Evolutionary conservation across 2,113 vertebrate species (phyloP).

Genomic region (Macrotus californicus): DNA sequence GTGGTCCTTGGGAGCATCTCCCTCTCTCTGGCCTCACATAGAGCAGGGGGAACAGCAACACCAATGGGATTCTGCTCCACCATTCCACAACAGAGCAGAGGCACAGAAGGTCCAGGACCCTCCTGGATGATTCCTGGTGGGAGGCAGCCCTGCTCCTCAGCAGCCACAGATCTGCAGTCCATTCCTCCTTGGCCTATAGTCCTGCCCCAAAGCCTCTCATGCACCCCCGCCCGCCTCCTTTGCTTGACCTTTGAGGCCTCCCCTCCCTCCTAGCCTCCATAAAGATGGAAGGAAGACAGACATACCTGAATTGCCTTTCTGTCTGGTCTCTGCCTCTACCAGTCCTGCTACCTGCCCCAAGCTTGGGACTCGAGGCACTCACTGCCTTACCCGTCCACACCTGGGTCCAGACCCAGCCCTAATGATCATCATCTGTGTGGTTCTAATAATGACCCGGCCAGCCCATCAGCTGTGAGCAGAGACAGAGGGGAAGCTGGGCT

Average conservation of each 20-base stretch:
- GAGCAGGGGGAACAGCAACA: neutral
- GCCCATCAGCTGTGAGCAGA: neutral
- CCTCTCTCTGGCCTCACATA: neutral
- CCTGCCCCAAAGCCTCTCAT: neutral
- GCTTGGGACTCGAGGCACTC: neutral
- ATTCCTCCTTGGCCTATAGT: neutral
- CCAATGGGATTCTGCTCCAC: neutral
- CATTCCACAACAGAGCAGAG: fast-evolving
- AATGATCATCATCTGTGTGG: neutral
- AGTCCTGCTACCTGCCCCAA: neutral
- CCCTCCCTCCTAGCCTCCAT: fast-evolving
- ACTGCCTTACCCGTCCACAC: neutral
- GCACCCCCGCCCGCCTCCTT: fast-evolving
- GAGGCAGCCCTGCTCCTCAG: neutral
- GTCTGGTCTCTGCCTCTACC: neutral
- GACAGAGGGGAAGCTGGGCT: neutral
- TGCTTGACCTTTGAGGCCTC: neutral
- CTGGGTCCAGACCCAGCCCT: neutral
- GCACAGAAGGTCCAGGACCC: neutral
- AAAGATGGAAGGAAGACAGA: neutral
- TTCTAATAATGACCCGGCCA: neutral
- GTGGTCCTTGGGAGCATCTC: no score
- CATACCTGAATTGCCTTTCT: neutral
- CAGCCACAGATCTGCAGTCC: neutral
- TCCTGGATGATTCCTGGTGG: neutral